phyloP scores from a whole-genome alignment of 2,797 vertebrate species.

The Rhodeus uyekii region DNA sequence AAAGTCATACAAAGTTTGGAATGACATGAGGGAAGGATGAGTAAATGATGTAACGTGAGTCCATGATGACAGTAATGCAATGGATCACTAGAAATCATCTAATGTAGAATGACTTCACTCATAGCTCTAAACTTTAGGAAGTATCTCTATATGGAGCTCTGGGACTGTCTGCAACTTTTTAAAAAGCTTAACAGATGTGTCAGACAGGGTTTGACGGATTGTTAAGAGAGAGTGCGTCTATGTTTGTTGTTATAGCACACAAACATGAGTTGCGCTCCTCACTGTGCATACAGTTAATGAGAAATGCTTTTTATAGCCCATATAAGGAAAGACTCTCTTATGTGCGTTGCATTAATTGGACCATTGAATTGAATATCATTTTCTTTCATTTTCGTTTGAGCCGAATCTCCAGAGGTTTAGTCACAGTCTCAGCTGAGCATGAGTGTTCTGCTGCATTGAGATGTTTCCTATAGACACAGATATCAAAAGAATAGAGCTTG shows the following conservation, averaged over 20 bases:
- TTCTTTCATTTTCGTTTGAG: conserved; percentile 2
- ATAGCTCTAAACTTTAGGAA: background rate
- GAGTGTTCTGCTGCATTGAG: background rate
- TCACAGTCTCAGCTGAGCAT: background rate
- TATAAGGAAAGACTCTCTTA: background rate
- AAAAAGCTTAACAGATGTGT: conserved; percentile 23
- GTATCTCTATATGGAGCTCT: conserved; percentile 1
- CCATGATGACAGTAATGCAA: background rate
- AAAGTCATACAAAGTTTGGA: background rate
- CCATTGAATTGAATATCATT: conserved; percentile 1
- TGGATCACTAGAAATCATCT: background rate
- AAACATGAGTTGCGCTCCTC: background rate
- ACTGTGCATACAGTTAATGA: conserved; percentile 1
- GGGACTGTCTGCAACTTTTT: conserved; percentile 1
- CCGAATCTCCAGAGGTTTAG: background rate
- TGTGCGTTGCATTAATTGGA: conserved; percentile 12
- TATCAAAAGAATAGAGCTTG: conserved; percentile 17
- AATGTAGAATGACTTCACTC: background rate
- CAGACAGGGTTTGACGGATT: conserved; percentile 9
- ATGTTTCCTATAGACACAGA: conserved; percentile 21
- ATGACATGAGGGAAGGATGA: background rate
- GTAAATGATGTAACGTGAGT: background rate
- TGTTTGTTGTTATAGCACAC: conserved; percentile 10
- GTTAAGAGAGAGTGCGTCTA: background rate
- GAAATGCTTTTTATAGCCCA: background rate